Evolutionary conservation across 2,888 invertebrate genomes (phyloP).

Genomic region (Meteorus colon): DNA sequence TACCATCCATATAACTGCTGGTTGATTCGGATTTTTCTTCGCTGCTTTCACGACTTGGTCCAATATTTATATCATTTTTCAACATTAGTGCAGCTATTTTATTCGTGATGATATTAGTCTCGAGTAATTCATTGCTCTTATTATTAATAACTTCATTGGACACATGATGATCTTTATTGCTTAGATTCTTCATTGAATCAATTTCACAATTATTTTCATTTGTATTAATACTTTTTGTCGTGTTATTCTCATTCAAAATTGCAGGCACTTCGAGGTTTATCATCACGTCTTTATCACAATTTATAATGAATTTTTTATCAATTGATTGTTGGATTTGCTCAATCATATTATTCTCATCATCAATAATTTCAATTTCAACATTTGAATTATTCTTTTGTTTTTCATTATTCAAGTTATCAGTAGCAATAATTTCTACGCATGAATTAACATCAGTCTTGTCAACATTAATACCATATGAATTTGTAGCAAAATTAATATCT

Average conservation of each 20-base stretch:
- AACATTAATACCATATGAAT: constrained; percentile 53
- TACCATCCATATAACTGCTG: constrained; percentile 55
- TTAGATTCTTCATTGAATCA: neutral
- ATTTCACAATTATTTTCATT: constrained; percentile 26
- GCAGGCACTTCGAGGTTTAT: constrained; percentile 40
- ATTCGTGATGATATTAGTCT: constrained; percentile 6
- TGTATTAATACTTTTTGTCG: constrained; percentile 45
- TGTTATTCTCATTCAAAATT: constrained; percentile 11
- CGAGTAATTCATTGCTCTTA: constrained; percentile 25
- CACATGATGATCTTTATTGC: constrained; percentile 3
- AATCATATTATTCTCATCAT: constrained; percentile 10
- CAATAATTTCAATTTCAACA: constrained; percentile 43
- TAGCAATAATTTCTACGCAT: constrained; percentile 50
- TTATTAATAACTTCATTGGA: constrained; percentile 20
- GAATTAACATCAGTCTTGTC: constrained; percentile 60
- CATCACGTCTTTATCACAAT: constrained; percentile 40
- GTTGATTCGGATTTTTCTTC: constrained; percentile 60
- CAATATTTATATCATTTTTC: constrained; percentile 16
- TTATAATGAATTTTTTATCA: constrained; percentile 27
- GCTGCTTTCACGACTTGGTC: constrained; percentile 50
- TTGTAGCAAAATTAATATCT: constrained; percentile 48
- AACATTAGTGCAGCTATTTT: constrained; percentile 12
- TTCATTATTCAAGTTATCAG: constrained; percentile 43
- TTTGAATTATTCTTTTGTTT: constrained; percentile 35
- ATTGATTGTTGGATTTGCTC: constrained; percentile 54